A percentile compares a stretch with the other conserved stretches of the same genome.
Evolutionary conservation across 2,113 vertebrate genomes (phyloP).

Genomic region (Gallinago paraguaiae): DNA sequence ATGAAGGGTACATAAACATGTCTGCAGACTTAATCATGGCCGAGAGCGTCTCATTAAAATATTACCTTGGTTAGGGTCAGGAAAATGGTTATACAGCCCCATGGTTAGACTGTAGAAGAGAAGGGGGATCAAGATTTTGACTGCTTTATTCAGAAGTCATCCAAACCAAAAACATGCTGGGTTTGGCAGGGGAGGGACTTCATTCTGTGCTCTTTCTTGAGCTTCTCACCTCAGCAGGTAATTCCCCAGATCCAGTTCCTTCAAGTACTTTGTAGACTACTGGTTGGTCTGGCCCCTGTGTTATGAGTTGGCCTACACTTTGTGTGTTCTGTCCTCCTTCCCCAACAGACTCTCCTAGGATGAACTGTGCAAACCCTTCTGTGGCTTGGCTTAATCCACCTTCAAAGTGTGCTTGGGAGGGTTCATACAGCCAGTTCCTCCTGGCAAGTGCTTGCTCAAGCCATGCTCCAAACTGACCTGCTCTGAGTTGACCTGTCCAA

Average conservation of each 20-base stretch:
- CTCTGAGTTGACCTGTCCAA: constrained; percentile 22
- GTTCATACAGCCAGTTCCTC: neutral
- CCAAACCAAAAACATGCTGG: neutral
- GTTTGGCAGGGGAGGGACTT: neutral
- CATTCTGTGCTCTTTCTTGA: neutral
- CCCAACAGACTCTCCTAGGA: neutral
- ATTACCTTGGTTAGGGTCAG: neutral
- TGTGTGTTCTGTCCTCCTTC: neutral
- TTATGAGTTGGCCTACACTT: neutral
- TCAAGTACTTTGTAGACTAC: neutral
- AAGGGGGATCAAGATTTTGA: neutral
- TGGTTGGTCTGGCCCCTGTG: neutral
- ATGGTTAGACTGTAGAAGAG: neutral
- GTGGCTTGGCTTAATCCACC: neutral
- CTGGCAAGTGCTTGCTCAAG: neutral
- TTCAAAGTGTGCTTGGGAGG: neutral
- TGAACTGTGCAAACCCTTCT: neutral
- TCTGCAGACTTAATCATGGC: constrained; percentile 28
- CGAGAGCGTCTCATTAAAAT: constrained; percentile 28
- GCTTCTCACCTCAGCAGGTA: neutral
- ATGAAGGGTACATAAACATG: constrained; percentile 36
- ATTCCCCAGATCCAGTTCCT: neutral
- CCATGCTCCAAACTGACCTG: neutral
- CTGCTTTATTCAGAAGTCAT: neutral
- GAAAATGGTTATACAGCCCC: neutral